Base-by-base conservation (phyloP, 2,113 vertebrate genomes). In the Pseudopipra pipra region DNA sequence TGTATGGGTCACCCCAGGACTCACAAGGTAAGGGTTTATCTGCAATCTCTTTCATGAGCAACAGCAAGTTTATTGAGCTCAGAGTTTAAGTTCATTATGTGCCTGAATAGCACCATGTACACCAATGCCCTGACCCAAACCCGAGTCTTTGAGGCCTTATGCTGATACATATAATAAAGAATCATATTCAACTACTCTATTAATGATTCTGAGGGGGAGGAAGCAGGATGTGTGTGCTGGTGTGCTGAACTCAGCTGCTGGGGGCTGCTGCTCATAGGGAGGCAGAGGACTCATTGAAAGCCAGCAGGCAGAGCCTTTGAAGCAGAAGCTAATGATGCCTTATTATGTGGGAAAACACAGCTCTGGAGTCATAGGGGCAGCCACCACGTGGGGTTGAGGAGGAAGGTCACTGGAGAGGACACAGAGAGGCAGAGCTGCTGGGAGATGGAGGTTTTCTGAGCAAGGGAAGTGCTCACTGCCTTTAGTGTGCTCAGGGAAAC, bases 271-370 rank as follows among this genome's bases (percentile, higher is more conserved):
- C 76, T 81, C 59, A 44, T 30, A 70, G 52, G 46, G 28, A 37
- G 62, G 70, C 65, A 93, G 65, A 78, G 35, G 13, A 67, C 39
- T 87, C 52, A 25, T 25, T 55, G 30, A 85, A 59, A 85, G 30
- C 39, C 81, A 59, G 81, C 6, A 28, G 55, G 81, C 85, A 85
- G 55, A 77, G 54, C 5, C 71, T 92, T 47, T 76, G 86, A 79
- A 93, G 85, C 59, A 73, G 90, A 49, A 90, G 61, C 41, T 82
- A 61, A 75, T 74, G 59, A 72, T 43, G 35, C 55, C 55, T 90
- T 46, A 5, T 47, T 63, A 16, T 3, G 31, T 76, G 61, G 46
- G 59, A 66, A 77, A 86, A 80, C 23, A 58, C 35, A 56, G 62
- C 85, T 85, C 46, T 3, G 0, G 78, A 51, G 62, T 61, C n/a